Percentiles rank a stretch among this genome's conserved stretches.
phyloP scores from a whole-genome alignment of 2,797 vertebrate genomes.

The Podargus strigoides region DNA sequence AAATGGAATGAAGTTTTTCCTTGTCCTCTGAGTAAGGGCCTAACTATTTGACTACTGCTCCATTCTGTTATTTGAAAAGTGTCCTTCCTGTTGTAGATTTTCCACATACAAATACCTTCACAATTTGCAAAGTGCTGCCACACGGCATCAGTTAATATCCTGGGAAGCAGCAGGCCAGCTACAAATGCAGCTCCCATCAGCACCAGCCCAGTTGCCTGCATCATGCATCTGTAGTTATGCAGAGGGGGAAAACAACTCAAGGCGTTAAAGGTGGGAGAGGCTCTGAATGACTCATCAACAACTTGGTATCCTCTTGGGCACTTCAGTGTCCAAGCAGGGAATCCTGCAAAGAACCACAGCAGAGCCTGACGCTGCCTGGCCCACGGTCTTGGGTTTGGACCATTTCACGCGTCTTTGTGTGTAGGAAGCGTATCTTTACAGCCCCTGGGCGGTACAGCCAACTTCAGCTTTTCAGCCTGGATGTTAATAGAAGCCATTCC shows the following conservation, averaged over 20 bases:
- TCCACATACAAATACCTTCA: not conserved
- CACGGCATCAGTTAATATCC: fast-evolving
- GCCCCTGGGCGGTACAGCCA: not conserved
- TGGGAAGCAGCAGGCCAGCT: not conserved
- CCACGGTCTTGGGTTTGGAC: fast-evolving
- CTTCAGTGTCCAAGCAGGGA: not conserved
- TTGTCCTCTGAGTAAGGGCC: not conserved
- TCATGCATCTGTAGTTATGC: not conserved
- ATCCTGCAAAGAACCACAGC: not conserved
- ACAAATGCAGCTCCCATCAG: not conserved
- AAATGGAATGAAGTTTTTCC: not conserved
- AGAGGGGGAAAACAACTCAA: not conserved
- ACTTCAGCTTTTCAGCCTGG: not conserved
- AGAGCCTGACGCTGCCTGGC: not conserved
- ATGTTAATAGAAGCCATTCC: not conserved
- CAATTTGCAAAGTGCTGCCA: not conserved
- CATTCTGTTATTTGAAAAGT: not conserved
- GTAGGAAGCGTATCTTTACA: not conserved
- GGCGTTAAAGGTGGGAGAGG: not conserved
- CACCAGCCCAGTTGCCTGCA: not conserved
- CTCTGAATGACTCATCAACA: not conserved
- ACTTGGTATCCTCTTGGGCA: not conserved
- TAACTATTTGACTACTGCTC: not conserved
- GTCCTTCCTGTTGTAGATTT: not conserved
- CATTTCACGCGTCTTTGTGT: fast-evolving